Evolutionary conservation across 2,797 vertebrate genomes (phyloP).

Genomic region (Micropoecilia bifurca): DNA sequence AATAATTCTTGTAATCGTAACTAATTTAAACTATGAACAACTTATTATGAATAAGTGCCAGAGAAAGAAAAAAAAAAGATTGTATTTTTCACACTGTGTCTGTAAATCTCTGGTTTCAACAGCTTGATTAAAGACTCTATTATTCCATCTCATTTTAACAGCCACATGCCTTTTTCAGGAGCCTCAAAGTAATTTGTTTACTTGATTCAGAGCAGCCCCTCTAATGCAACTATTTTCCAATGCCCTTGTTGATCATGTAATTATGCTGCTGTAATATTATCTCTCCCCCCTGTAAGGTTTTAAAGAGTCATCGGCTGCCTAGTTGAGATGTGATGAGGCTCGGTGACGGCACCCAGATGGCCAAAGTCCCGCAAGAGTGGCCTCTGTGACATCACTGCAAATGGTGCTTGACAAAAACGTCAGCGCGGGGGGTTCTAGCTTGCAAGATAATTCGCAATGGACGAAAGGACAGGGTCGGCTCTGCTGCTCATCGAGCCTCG

Average conservation of each 20-base stretch:
- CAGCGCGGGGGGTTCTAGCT: constrained; percentile 61
- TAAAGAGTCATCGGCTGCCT: constrained; percentile 52
- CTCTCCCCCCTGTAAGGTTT: constrained; percentile 33
- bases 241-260: constrained; percentile 52
- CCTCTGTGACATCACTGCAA: constrained; percentile 68
- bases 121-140: constrained; percentile 54
- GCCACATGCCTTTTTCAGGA: constrained; percentile 27
- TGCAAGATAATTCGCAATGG: constrained; percentile 74
- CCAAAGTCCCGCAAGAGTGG: constrained; percentile 58
- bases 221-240: constrained; percentile 48
- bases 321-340: constrained; percentile 59
- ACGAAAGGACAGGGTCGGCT: constrained; percentile 67
- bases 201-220: constrained; percentile 55
- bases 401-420: constrained; percentile 69
- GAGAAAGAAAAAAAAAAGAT: not conserved
- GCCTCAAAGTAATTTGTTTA: constrained; percentile 57
- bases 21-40: not conserved
- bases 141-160: constrained; percentile 39
- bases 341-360: constrained; percentile 76
- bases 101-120: constrained; percentile 4
- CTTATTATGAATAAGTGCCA: not conserved
- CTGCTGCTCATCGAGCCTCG: constrained; percentile 31
- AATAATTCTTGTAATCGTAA: not conserved
- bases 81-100: not conserved
- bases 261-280: constrained; percentile 53